Base-by-base conservation (phyloP, 2,113 vertebrate species). In the Hucho hucho region DNA sequence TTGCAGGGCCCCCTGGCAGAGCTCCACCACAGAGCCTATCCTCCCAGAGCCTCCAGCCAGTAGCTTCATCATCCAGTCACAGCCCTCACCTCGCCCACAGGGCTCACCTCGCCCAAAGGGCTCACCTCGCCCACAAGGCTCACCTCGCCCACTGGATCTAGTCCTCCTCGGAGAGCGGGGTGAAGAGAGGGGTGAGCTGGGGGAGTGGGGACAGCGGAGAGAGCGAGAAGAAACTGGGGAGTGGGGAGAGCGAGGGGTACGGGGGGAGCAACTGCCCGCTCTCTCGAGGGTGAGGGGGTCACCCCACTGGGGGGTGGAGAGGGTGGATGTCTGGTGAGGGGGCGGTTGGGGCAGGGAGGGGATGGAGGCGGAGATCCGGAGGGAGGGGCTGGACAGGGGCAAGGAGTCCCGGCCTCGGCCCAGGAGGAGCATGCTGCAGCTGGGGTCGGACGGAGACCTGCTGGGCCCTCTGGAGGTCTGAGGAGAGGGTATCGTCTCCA, bases 31-130 rank as follows among this genome's bases (percentile, higher is more conserved):
- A 14, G 87, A 83, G 14, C 77, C 78, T 43, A 83, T 79, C 70
- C 47, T 75, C 13, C 59, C 73, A n/a, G 77, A 68, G 12, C 78
- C 80, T 28, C 83, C 83, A 70, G 70, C 76, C 49, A 89, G 68
- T 73, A 88, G 79, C 69, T 71, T 67, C 70, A 71, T 70, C 83
- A 86, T 84, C 84, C 88, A 89, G 1, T 71, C 72, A 79, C 88
- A 90, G 53, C 69, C 72, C 1, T 82, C 87, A 20, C 73, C 79
- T 0, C 25, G 64, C 25, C 82, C 81, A 77, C 89, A 90, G 29
- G 65, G 65, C 5, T 58, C 64, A 20, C 70, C 79, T 0, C 25
- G 64, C 24, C 81, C 80, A 77, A 88, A 90, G 24, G 65, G 65
- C 4, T 58, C 64, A 20, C 66, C 79, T 0, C 25, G 64, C 24